Evolutionary conservation across 1,140 invertebrate genomes (phyloP), one percentile per base, ranked within the genome.

Genomic region (Procambarus clarkii): DNA sequence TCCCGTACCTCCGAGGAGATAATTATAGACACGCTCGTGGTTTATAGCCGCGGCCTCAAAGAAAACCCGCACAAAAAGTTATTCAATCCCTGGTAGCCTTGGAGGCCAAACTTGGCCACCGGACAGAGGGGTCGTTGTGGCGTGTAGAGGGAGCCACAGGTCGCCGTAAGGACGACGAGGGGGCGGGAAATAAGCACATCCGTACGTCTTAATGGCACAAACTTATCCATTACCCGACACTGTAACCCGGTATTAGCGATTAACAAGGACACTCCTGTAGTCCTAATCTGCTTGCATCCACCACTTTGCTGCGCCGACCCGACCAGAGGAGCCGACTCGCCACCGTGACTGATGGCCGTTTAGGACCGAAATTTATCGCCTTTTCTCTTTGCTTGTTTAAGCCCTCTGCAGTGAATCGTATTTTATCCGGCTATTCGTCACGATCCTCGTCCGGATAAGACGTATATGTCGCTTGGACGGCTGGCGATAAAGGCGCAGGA

Each of bases 161-260:
- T 15, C 60, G 60, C 21, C 13, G 3, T 64, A 64, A 64, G 9
- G 0, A 15, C 0, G 18, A 15, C 3, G 21, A n/a, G 21, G 13
- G 60, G 60, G 9, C 9, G 60, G 60, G 21, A 15, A 64, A 18
- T 64, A 64, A 64, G 60, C 60, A 64, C 60, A 64, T 64, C 60
- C 60, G 60, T 18, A 18, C 60, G 13, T 18, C 60, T 64, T 64
- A 64, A 64, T 64, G 60, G 60, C 9, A 64, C 60, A 64, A 64
- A 64, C 60, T 64, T 64, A 64, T 64, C 60, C 60, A 64, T 64
- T 64, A 64, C 60, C 60, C 60, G 60, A 64, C 60, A 64, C 60
- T n/a, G 60, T 18, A 64, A 64, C 60, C 21, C 13, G 60, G 9
- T n/a, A 64, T 64, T 64, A 64, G 60, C 60, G 60, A 15, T 4